These are phyloP conservation scores for Phasianus colchicus DNA, from an alignment of 2,113 vertebrate genomes.

Conservation along the genomic window DNA sequence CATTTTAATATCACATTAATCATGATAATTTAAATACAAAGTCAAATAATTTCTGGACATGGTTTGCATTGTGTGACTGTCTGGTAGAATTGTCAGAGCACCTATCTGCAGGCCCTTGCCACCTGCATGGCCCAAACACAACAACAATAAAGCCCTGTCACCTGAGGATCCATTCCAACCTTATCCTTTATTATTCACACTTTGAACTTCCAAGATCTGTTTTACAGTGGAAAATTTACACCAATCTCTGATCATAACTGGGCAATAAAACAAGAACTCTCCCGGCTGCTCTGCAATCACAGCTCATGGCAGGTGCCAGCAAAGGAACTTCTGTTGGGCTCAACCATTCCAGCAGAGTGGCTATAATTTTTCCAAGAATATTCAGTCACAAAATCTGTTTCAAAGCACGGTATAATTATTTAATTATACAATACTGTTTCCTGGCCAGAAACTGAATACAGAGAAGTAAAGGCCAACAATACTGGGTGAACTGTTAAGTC, in stretches of 20 bases:
- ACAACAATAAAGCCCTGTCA: neutral
- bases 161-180: neutral
- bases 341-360: neutral
- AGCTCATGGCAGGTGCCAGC: constrained; percentile 4
- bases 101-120: neutral
- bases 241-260: neutral
- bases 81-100: neutral
- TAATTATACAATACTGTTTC: neutral
- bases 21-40: neutral
- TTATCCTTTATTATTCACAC: neutral
- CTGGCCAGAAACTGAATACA: neutral
- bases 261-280: neutral
- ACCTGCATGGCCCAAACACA: neutral
- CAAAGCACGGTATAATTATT: neutral
- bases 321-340: neutral
- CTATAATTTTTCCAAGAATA: neutral
- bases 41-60: neutral
- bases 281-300: neutral
- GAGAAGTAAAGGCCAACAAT: neutral
- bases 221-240: neutral
- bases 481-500: neutral
- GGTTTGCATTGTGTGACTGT: neutral
- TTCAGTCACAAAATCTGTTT: neutral
- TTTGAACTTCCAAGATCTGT: neutral
- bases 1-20: constrained; percentile 25